Evolutionary conservation across 2,888 invertebrate species (phyloP).

Genomic region (Siphonodentalium dalli): DNA sequence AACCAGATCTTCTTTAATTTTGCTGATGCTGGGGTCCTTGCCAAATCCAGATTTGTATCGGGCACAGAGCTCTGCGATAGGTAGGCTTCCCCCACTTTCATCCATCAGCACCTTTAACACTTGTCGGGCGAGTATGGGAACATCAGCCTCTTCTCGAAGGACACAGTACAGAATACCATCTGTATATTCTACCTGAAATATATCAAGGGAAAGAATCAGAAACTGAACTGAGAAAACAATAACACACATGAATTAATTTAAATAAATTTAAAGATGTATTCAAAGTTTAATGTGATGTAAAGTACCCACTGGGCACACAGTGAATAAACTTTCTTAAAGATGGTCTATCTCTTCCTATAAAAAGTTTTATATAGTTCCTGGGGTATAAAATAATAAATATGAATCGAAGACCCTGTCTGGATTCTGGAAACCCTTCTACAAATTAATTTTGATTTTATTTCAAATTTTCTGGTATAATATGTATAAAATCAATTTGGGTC

Average conservation of each 20-base stretch:
- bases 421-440: neutral
- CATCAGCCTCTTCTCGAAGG: constrained; percentile 68
- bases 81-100: constrained; percentile 67
- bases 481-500: no score
- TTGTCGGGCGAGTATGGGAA: constrained; percentile 68
- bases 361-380: no score
- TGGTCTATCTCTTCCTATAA: no score
- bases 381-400: no score
- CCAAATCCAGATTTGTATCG: constrained; percentile 49
- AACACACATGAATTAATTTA: neutral
- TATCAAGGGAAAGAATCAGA: no score
- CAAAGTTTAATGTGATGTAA: neutral
- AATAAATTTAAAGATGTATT: neutral
- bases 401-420: no score
- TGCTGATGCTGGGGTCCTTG: constrained; percentile 40
- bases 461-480: no score
- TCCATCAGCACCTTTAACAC: constrained; percentile 72
- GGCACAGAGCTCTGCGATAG: constrained; percentile 50
- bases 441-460: no score
- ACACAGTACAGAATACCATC: constrained; percentile 64
- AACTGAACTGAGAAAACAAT: no score
- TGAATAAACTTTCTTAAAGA: no score
- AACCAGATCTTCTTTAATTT: constrained; percentile 47
- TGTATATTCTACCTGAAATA: constrained; percentile 68
- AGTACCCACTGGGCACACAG: no score